These are phyloP conservation scores for Helostoma temminkii DNA, from an alignment of 2,797 vertebrate genomes.

Conservation along the genomic window DNA sequence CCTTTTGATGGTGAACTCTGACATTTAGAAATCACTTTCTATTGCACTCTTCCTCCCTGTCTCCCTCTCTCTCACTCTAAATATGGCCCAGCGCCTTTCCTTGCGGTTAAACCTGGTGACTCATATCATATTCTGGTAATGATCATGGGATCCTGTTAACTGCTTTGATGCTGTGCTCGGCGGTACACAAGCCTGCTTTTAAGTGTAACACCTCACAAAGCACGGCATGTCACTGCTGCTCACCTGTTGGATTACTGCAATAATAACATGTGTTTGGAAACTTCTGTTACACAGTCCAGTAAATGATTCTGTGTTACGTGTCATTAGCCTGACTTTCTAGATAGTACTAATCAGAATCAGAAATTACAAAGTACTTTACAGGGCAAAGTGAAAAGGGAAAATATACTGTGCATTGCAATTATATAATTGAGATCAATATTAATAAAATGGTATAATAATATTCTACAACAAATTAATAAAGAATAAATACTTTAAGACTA, in stretches of 20 bases:
- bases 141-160: slow-evolving; percentile 70
- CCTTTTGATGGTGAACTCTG: slow-evolving; percentile 79
- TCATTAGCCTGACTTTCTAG: too few species aligned
- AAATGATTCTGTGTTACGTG: too few species aligned
- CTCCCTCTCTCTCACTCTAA: slow-evolving; percentile 60
- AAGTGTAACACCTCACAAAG: slow-evolving; percentile 51
- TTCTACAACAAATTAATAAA: too few species aligned
- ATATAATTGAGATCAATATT: too few species aligned
- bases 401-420: too few species aligned
- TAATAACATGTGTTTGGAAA: too few species aligned
- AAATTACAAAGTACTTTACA: too few species aligned
- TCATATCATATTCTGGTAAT: slow-evolving; percentile 77
- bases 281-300: too few species aligned
- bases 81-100: slow-evolving; percentile 66
- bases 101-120: slow-evolving; percentile 75
- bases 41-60: slow-evolving; percentile 49
- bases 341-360: too few species aligned
- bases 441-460: too few species aligned
- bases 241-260: slow-evolving; percentile 5
- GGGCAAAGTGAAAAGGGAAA: too few species aligned
- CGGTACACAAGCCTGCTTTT: slow-evolving; percentile 50
- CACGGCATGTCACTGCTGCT: slow-evolving; percentile 19
- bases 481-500: too few species aligned
- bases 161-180: slow-evolving; percentile 71
- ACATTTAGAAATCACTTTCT: slow-evolving; percentile 81